Base-by-base conservation (phyloP, 2,797 vertebrate genomes). In the Chelidonichthys spinosus region DNA sequence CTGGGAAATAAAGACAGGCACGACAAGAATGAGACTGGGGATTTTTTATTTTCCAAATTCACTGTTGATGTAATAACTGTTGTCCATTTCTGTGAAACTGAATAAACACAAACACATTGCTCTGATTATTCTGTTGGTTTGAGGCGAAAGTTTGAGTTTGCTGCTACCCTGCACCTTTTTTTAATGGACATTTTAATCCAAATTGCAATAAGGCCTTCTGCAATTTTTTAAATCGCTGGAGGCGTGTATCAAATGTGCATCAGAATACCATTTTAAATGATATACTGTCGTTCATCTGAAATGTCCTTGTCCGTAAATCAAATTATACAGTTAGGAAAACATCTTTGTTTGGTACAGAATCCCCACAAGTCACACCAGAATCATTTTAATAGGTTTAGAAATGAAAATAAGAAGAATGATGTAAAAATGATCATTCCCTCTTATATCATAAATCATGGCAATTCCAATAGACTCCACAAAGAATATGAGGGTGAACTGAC, bases 81-180 rank as follows among this genome's bases (percentile, higher is more conserved):
- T 42, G 49, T 63, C 2, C 11, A 17, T 49, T 11, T 47, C 10
- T 44, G 39, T 40, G 47, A 64, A 25, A 69, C 54, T 67, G 53
- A 70, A 36, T 35, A 10, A 15, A 58, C 52, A 42, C 46, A 50
- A 66, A 62, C 11, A n/a, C 25, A 32, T 13, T 14, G 42, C 13
- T 6, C 11, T 14, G 32, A 60, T 44, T 14, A 37, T 7, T 64
- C 39, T 49, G 9, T 36, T 40, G 17, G 33, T 54, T 37, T 25
- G 39, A 56, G 17, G 15, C 10, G 18, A n/a, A 25, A 44, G n/a
- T 46, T 37, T 35, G 39, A 42, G 63, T 37, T 36, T 43, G 43
- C 46, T 46, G 6, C 7, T 18, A 33, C 13, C 33, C 2, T 40
- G 44, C 35, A 63, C 36, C 4, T 36, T 63, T 42, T 11, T 11